A percentile compares a stretch with the other conserved stretches of the same genome.
These are phyloP conservation scores for Silurus asotus DNA, from an alignment of 2,113 vertebrate species.

Conservation along the genomic window DNA sequence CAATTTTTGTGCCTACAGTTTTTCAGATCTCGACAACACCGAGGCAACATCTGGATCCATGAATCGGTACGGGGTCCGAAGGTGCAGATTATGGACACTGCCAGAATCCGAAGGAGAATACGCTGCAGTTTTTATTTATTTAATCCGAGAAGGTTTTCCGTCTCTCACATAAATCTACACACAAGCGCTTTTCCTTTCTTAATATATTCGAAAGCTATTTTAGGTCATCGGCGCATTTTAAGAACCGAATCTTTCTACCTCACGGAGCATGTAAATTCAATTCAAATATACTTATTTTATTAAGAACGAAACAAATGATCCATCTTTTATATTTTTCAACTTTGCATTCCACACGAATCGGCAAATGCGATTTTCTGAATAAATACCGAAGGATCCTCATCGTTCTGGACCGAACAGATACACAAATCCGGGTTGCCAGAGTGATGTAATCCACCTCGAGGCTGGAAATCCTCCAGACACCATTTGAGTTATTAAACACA, in stretches of 20 bases:
- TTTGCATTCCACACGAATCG: slow-evolving; percentile 48
- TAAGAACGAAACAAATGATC: slow-evolving; percentile 35
- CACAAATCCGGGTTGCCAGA: background rate
- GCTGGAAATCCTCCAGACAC: background rate
- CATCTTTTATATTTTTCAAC: slow-evolving; percentile 62
- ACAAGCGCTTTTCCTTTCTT: background rate
- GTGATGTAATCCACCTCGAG: background rate
- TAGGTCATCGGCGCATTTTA: background rate
- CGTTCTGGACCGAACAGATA: too few species aligned
- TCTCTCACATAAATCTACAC: background rate
- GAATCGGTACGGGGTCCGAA: background rate
- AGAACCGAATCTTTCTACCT: slow-evolving; percentile 29
- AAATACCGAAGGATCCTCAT: background rate
- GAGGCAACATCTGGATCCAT: background rate
- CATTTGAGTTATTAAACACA: background rate
- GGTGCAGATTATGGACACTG: background rate
- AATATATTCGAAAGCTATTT: background rate
- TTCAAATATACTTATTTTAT: slow-evolving; percentile 46
- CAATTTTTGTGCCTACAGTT: slow-evolving; percentile 56
- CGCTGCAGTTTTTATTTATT: background rate
- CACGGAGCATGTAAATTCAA: slow-evolving; percentile 56
- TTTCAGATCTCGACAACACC: slow-evolving; percentile 36
- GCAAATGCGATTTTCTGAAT: background rate
- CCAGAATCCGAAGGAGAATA: background rate
- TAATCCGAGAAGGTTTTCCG: background rate